Percentiles rank a stretch among this genome's conserved stretches.
These are phyloP conservation scores for Lymantria dispar DNA, from an alignment of 2,888 invertebrate genomes.

Conservation along the genomic window DNA sequence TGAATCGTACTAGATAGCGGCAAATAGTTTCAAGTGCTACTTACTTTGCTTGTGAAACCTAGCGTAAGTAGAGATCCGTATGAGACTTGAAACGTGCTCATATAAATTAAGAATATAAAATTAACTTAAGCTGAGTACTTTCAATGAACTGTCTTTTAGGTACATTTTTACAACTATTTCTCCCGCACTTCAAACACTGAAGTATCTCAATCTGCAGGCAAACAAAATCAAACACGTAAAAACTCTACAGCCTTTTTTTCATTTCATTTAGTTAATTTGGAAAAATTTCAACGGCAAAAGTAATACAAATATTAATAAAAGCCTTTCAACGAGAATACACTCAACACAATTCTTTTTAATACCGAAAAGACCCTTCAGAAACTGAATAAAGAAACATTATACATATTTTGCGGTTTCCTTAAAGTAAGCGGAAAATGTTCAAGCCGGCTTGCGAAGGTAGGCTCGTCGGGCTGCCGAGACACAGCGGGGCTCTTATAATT, in stretches of 20 bases:
- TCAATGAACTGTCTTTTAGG: no score
- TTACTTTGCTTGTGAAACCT: slow-evolving; percentile 8
- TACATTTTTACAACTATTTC: no score
- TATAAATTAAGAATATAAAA: neutral
- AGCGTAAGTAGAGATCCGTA: neutral
- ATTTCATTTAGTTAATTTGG: no score
- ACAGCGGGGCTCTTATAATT: slow-evolving; percentile 64
- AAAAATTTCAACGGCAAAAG: no score
- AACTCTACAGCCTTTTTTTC: no score
- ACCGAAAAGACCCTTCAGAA: slow-evolving; percentile 18
- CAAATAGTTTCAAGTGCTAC: slow-evolving; percentile 1
- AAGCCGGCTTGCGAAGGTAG: slow-evolving; percentile 15
- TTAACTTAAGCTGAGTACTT: neutral
- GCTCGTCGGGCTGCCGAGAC: slow-evolving; percentile 22
- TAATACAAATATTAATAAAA: no score
- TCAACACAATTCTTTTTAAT: slow-evolving; percentile 8
- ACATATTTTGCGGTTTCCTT: slow-evolving; percentile 26
- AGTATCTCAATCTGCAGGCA: no score
- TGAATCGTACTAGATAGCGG: slow-evolving; percentile 6
- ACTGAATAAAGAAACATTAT: slow-evolving; percentile 14
- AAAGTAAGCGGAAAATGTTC: slow-evolving; percentile 28
- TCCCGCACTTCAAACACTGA: no score
- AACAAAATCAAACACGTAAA: no score
- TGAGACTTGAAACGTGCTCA: neutral
- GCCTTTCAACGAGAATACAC: no score